Evolutionary conservation across 2,113 vertebrate species (phyloP).

Genomic region (Prietella phreatophila): DNA sequence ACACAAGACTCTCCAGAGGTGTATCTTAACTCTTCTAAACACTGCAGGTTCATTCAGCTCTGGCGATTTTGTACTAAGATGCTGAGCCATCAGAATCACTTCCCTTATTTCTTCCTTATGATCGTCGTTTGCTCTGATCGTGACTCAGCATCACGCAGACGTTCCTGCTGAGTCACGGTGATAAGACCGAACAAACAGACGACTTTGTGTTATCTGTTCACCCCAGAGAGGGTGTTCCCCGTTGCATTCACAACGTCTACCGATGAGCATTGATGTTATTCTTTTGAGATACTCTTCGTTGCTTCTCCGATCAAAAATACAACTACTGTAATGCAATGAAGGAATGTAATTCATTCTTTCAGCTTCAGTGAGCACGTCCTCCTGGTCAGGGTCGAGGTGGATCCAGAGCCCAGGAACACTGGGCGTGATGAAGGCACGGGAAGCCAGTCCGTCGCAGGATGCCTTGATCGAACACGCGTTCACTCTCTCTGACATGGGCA

Average conservation of each 20-base stretch:
- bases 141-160: slow-evolving; percentile 47
- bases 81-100: background rate
- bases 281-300: background rate
- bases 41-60: background rate
- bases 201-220: slow-evolving; percentile 57
- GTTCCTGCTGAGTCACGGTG: slow-evolving; percentile 62
- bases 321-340: background rate
- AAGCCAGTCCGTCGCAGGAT: background rate
- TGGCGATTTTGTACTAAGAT: background rate
- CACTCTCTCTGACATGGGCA: background rate
- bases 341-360: background rate
- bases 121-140: background rate
- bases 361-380: background rate
- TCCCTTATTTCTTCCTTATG: slow-evolving; percentile 26
- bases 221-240: slow-evolving; percentile 57
- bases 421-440: background rate
- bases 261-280: background rate
- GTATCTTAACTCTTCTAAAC: background rate
- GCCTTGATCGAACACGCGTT: background rate
- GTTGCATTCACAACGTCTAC: background rate
- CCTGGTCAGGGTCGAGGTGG: background rate
- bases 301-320: background rate
- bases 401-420: background rate
- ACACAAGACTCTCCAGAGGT: background rate
- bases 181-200: slow-evolving; percentile 48